These are phyloP conservation scores for Pagrus major DNA, from an alignment of 2,113 vertebrate species.

Conservation along the genomic window DNA sequence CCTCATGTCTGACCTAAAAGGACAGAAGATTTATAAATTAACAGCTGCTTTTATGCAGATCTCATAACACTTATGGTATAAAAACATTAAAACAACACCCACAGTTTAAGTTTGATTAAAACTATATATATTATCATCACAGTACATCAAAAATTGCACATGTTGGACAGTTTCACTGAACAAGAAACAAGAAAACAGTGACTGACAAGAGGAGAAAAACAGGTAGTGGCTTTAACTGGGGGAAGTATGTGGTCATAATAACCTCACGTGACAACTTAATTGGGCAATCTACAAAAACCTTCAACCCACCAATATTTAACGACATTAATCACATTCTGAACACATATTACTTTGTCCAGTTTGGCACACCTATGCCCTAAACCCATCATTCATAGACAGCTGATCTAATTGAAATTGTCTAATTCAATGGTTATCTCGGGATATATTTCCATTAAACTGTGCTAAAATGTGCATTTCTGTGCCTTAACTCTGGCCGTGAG, in stretches of 20 bases:
- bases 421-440: background rate
- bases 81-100: background rate
- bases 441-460: background rate
- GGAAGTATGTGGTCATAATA: background rate
- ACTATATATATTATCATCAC: background rate
- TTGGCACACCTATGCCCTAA: background rate
- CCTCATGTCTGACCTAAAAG: conserved; percentile 64
- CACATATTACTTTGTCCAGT: background rate
- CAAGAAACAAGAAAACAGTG: background rate
- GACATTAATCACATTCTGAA: background rate
- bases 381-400: background rate
- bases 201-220: background rate
- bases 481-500: background rate
- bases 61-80: no score
- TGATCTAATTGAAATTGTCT: background rate
- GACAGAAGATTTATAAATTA: conserved; percentile 2
- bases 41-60: background rate
- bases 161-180: background rate
- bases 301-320: background rate
- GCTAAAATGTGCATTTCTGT: background rate
- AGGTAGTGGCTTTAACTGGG: background rate
- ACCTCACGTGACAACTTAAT: background rate
- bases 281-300: background rate
- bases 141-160: background rate
- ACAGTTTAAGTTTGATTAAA: background rate